Percentiles rank a stretch among this genome's conserved stretches.
Evolutionary conservation across 2,797 vertebrate genomes (phyloP).

Genomic region (Holocentrus rufus): DNA sequence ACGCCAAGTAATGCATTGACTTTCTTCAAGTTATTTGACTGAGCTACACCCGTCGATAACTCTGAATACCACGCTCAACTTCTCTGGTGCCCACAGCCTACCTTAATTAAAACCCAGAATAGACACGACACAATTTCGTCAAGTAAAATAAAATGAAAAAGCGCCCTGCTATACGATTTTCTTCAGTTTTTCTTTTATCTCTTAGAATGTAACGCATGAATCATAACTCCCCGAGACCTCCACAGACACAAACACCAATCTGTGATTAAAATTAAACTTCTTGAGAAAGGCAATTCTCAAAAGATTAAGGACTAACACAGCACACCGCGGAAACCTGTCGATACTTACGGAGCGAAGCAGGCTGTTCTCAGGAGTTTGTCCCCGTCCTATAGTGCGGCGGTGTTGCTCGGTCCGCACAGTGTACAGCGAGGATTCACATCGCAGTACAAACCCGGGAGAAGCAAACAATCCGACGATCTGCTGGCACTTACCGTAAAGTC

Average conservation of each 20-base stretch:
- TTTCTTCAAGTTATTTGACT: background rate
- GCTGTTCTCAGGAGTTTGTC: constrained; percentile 36
- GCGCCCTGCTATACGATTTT: too few species aligned
- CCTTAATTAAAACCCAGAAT: background rate
- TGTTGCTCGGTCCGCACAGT: background rate
- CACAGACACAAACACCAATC: background rate
- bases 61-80: constrained; percentile 24
- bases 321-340: background rate
- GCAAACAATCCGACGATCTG: constrained; percentile 46
- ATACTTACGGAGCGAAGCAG: constrained; percentile 50
- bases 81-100: background rate
- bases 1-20: background rate
- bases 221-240: constrained; percentile 31
- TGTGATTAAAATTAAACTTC: constrained; percentile 23
- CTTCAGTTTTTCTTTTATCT: too few species aligned
- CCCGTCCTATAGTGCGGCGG: constrained; percentile 9
- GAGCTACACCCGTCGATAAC: background rate
- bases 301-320: background rate
- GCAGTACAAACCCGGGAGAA: constrained; percentile 45
- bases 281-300: background rate
- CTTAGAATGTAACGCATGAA: background rate
- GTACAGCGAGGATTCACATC: constrained; percentile 43
- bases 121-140: background rate
- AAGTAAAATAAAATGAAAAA: background rate
- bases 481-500: constrained; percentile 69